A percentile compares a stretch with the other conserved stretches of the same genome.
These are phyloP conservation scores for Trypoxylus dichotomus DNA, from an alignment of 1,140 invertebrate species.

Conservation along the genomic window DNA sequence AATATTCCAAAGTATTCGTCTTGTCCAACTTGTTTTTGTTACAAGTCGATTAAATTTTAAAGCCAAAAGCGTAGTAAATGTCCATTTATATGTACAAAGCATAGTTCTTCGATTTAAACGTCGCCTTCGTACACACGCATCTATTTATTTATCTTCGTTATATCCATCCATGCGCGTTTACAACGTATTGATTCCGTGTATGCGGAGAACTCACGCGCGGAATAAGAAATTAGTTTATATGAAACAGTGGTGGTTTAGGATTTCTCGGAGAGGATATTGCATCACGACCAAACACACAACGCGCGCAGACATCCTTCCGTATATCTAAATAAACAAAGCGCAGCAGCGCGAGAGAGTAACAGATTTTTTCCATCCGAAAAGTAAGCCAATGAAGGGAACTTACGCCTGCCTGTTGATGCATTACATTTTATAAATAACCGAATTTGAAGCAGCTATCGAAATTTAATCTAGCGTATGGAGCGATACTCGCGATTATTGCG, in stretches of 20 bases:
- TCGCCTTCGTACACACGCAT: neutral
- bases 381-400: neutral
- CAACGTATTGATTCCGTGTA: neutral
- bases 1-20: too few species aligned
- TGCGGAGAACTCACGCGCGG: neutral
- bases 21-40: too few species aligned
- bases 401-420: neutral
- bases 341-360: neutral
- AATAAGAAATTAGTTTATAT: conserved; percentile 22
- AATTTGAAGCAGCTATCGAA: too few species aligned
- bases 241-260: conserved; percentile 5
- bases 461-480: too few species aligned
- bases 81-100: neutral
- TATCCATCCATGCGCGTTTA: neutral
- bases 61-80: too few species aligned
- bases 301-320: conserved; percentile 8
- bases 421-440: too few species aligned
- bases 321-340: conserved; percentile 2
- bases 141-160: neutral
- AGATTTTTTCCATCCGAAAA: conserved; percentile 5
- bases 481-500: too few species aligned
- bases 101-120: neutral
- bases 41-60: too few species aligned
- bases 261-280: neutral
- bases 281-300: conserved; percentile 7